Evolutionary conservation across 2,888 invertebrate genomes (phyloP), one percentile per base, ranked within the genome.

Genomic region (Agrotis clavis): DNA sequence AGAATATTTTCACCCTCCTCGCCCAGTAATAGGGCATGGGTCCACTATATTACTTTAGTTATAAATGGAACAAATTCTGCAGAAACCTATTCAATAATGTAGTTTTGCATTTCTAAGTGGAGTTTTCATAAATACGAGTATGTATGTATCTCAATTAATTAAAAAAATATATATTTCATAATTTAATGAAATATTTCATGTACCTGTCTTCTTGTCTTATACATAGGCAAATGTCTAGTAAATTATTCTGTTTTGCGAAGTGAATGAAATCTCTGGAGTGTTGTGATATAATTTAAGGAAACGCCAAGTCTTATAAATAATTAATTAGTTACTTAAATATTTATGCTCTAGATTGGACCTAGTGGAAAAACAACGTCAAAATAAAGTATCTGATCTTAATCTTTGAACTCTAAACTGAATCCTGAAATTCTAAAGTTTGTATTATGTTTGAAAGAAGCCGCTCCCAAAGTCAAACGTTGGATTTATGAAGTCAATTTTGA

Each of bases 281-380:
- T 72, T 79, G 59, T 68, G 77, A 59, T 80, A 76, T 67, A 77
- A 75, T 82, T 74, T 70, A 67, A 71, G 64, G 68, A 68, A 77
- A 74, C 71, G 60, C 75, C 67, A 57, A 79, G 67, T 51, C 64
- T 85, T 72, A 84, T 83, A 76, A 82, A 84, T 84, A 76, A 74
- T 85, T 77, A 66, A 84, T 83, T 68, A 80, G 65, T 66, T 70
- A 59, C 62, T 78, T 80, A 67, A 83, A 83, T 85, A 80, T 84
- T 83, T 82, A 82, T 82, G 25, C 19, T 62, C 2, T 63, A 77
- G 67, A 67, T 79, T 77, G 62, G 54, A 50, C 63, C 54, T 77
- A 72, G 57, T 48, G 65, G 51, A 63, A 66, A 71, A 81, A 67
- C n/a, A 56, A 41, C 30, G 30, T 9, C 4, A 35, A 50, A 19